Conservation (phyloP, 2,113 vertebrate genomes). For the Channa maculata region DNA sequence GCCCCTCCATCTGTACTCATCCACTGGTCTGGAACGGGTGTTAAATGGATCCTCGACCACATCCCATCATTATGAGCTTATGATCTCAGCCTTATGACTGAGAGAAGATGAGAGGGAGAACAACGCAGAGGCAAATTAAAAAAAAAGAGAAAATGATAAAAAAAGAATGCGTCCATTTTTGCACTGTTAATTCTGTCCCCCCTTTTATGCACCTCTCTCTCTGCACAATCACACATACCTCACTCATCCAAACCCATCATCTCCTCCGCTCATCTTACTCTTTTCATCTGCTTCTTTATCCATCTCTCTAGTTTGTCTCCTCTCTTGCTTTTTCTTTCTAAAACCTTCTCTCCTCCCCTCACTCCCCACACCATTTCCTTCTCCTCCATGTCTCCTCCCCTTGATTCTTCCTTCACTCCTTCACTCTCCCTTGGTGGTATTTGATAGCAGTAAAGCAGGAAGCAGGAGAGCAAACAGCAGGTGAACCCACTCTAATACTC, state of each 20-base stretch:
- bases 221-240: constrained; percentile 21
- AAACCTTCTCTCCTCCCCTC: constrained; percentile 22
- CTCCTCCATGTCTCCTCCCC: constrained; percentile 34
- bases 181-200: neutral
- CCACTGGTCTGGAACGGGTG: constrained; percentile 74
- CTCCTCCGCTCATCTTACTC: constrained; percentile 24
- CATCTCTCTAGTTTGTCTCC: constrained; percentile 30
- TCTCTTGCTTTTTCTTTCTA: constrained; percentile 2
- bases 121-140: constrained; percentile 41
- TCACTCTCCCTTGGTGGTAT: constrained; percentile 82
- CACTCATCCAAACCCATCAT: constrained; percentile 14
- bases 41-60: constrained; percentile 74
- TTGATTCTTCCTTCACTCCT: constrained; percentile 41
- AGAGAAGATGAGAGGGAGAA: constrained; percentile 19
- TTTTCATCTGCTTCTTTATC: constrained; percentile 49
- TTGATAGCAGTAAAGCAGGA: constrained; percentile 79
- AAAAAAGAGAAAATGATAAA: constrained; percentile 17
- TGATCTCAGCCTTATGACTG: constrained; percentile 65
- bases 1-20: constrained; percentile 72
- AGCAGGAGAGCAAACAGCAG: constrained; percentile 91
- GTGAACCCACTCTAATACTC: constrained; percentile 84
- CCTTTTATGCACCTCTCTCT: constrained; percentile 17
- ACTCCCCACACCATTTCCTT: constrained; percentile 23
- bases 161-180: constrained; percentile 23
- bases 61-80: constrained; percentile 73